Evolutionary conservation across 2,888 invertebrate genomes (phyloP), one percentile per base, ranked within the genome.

Genomic region (Callimorpha dominula): DNA sequence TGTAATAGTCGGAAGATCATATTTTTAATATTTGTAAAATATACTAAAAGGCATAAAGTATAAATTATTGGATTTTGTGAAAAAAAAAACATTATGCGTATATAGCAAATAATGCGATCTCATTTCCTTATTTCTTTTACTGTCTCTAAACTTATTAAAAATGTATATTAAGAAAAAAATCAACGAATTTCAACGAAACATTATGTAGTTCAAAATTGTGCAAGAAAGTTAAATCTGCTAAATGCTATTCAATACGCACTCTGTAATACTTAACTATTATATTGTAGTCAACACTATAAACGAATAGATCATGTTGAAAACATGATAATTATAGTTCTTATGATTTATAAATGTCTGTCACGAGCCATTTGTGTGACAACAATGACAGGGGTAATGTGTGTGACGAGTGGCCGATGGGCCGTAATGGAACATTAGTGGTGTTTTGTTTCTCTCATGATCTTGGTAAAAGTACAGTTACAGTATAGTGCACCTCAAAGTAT

Each of bases 321-420:
- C 64, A 75, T 68, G 65, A 78, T 75, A 80, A 80, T 76, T 75
- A 65, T 68, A 49, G 14, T 9, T 42, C 20, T 17, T 60, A 14
- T 77, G 81, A 83, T 81, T 65, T 76, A 82, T 73, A n/a, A 57
- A 65, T 68, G n/a, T 75, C 72, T 62, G 68, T 70, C 50, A 60
- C 60, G 66, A 70, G n/a, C 63, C 71, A 77, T 72, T 73, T 62
- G 68, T 57, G 52, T 68, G 72, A 77, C 74, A 78, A 76, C 73
- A 71, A 73, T 65, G 76, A 73, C 68, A 68, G 9, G 63, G 65
- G 69, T 78, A 78, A 85, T 78, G 79, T 60, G 40, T 46, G 65
- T 78, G 83, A 81, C 75, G 85, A 84, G 73, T 73, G 76, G 60
- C 76, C 78, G 71, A 82, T 80, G 78, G 40, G 65, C 43, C 17